These are phyloP conservation scores for Palythoa heliodiscus DNA, from an alignment of 92 coral and sea anemone species.

Conservation along the genomic window DNA sequence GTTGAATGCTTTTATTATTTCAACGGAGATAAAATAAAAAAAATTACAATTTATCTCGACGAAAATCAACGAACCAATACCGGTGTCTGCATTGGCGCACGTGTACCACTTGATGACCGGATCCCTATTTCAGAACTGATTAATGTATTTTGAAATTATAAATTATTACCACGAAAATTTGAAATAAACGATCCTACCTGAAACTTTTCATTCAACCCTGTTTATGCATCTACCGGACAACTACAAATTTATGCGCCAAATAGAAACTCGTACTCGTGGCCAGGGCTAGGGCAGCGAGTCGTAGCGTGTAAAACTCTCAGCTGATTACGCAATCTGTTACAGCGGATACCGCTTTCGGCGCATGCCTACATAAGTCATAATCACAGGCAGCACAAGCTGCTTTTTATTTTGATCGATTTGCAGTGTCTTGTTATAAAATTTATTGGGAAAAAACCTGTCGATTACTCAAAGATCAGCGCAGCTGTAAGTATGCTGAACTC, in stretches of 20 bases:
- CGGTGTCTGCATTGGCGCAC: slow-evolving; percentile 21
- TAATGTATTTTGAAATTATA: background rate
- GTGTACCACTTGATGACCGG: slow-evolving; percentile 24
- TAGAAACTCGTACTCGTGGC: slow-evolving; percentile 32
- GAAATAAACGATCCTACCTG: slow-evolving; percentile 21
- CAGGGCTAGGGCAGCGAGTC: background rate
- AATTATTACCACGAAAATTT: background rate
- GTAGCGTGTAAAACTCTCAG: background rate
- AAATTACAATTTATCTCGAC: background rate
- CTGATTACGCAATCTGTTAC: slow-evolving; percentile 41
- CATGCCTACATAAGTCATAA: background rate
- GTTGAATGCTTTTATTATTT: background rate
- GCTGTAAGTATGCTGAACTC: no score
- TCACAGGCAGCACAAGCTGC: background rate
- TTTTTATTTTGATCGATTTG: no score
- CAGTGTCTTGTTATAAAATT: no score
- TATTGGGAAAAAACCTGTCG: no score
- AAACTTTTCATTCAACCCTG: background rate
- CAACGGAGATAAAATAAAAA: background rate
- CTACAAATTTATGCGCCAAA: background rate
- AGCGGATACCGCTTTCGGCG: slow-evolving; percentile 26
- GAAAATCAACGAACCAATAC: background rate
- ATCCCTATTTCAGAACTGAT: background rate
- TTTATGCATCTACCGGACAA: background rate
- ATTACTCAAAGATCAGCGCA: no score